phyloP scores from a whole-genome alignment of 2,797 vertebrate genomes.

The Dryobates pubescens region DNA sequence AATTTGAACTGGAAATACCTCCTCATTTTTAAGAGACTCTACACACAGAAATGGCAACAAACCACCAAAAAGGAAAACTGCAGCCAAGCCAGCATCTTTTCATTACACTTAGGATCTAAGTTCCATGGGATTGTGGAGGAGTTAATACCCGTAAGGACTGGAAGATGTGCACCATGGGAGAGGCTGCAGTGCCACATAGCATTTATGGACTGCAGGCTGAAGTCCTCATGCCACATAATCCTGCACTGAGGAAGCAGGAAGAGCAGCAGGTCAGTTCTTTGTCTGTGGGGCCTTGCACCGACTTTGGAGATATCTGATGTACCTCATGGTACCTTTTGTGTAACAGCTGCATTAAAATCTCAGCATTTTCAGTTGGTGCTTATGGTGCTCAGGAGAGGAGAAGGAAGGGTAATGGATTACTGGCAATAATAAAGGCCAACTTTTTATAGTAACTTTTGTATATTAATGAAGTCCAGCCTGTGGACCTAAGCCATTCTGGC shows the following conservation, averaged over 20 bases:
- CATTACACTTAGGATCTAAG: not conserved
- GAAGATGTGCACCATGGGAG: not conserved
- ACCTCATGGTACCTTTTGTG: not conserved
- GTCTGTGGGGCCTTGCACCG: not conserved
- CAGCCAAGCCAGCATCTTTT: not conserved
- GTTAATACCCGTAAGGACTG: not conserved
- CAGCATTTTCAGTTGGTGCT: not conserved
- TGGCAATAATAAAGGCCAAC: not conserved
- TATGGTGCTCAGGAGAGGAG: not conserved
- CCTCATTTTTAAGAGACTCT: not conserved
- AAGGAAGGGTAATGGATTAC: not conserved
- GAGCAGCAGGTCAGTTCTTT: not conserved
- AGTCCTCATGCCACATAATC: fast-evolving
- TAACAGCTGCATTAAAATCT: not conserved
- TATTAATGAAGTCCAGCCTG: not conserved
- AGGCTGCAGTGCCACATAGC: not conserved
- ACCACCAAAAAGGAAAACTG: not conserved
- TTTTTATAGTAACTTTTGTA: not conserved
- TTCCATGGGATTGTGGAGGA: not conserved
- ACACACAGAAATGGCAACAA: not conserved
- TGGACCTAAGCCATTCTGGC: not conserved
- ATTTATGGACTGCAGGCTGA: fast-evolving
- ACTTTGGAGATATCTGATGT: not conserved
- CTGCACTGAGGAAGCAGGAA: not conserved
- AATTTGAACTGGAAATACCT: not conserved